These are phyloP conservation scores for Lepidocyrtoides sp. DNA, from an alignment of 2,888 invertebrate species.

Conservation along the genomic window DNA sequence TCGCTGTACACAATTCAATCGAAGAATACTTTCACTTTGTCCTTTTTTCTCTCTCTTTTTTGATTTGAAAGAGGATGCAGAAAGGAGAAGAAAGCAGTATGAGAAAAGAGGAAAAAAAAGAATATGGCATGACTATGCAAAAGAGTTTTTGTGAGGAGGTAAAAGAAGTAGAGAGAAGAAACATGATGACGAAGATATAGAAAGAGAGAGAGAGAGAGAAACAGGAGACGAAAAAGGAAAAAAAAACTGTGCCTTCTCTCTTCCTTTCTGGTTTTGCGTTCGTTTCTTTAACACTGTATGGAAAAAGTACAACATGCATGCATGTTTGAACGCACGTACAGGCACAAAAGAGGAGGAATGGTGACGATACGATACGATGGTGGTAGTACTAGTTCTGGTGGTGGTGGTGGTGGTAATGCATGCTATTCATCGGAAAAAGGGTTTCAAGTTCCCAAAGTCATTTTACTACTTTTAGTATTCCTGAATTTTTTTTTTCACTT, in stretches of 20 bases:
- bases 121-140: slow-evolving; percentile 57
- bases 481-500: slow-evolving; percentile 38
- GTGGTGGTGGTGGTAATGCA: slow-evolving; percentile 40
- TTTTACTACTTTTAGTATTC: slow-evolving; percentile 24
- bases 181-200: slow-evolving; percentile 50
- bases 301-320: slow-evolving; percentile 25
- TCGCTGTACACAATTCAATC: slow-evolving; percentile 56
- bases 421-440: slow-evolving; percentile 53
- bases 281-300: neutral
- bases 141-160: slow-evolving; percentile 33
- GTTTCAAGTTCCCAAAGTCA: slow-evolving; percentile 56
- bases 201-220: slow-evolving; percentile 20
- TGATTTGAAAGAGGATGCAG: slow-evolving; percentile 50
- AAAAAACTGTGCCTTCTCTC: neutral
- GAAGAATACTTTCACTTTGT: slow-evolving; percentile 67
- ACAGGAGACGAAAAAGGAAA: slow-evolving; percentile 26
- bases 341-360: neutral
- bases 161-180: no score
- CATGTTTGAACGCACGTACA: slow-evolving; percentile 36
- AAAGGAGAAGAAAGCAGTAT: neutral
- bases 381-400: neutral
- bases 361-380: no score
- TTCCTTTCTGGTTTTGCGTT: neutral
- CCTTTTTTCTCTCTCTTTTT: slow-evolving; percentile 40
- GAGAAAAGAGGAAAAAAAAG: slow-evolving; percentile 3